Conservation (phyloP, 64 coral and sea anemone species). For the Orbicella faveolata region DNA sequence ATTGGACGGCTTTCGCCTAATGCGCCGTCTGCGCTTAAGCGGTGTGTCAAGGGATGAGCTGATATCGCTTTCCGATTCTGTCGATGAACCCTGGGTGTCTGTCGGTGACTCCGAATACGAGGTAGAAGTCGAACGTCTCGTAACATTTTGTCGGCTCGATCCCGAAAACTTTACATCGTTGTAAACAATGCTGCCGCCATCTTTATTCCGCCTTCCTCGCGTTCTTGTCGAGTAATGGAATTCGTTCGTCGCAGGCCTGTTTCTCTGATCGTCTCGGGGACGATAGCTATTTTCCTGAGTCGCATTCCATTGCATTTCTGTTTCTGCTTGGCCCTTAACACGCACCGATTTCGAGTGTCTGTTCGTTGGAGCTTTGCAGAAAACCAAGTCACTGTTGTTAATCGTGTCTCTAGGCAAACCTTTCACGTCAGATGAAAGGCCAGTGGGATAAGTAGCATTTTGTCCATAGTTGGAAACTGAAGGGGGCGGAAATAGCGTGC, state of each 20-base stretch:
- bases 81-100: conserved; percentile 48
- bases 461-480: conserved; percentile 49
- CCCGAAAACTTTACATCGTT: conserved; percentile 36
- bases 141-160: conserved; percentile 25
- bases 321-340: conserved; percentile 82
- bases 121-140: conserved; percentile 33
- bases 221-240: conserved; percentile 6
- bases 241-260: conserved; percentile 31
- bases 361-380: conserved; percentile 74
- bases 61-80: conserved; percentile 82
- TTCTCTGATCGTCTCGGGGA: conserved; percentile 75
- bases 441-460: conserved; percentile 57
- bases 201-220: conserved; percentile 27
- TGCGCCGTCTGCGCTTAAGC: conserved; percentile 87
- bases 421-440: conserved; percentile 54
- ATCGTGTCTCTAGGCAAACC: conserved; percentile 59
- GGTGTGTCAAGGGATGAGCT: conserved; percentile 46
- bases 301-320: conserved; percentile 96
- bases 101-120: conserved; percentile 14
- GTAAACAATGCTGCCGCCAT: conserved; percentile 25
- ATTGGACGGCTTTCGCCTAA: conserved; percentile 80
- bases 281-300: conserved; percentile 72
- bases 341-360: conserved; percentile 75
- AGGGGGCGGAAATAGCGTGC: conserved; percentile 59
- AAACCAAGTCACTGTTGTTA: conserved; percentile 58